Percentiles rank a stretch among this genome's conserved stretches.
phyloP scores from a whole-genome alignment of 2,113 vertebrate genomes.

The Procavia capensis region DNA sequence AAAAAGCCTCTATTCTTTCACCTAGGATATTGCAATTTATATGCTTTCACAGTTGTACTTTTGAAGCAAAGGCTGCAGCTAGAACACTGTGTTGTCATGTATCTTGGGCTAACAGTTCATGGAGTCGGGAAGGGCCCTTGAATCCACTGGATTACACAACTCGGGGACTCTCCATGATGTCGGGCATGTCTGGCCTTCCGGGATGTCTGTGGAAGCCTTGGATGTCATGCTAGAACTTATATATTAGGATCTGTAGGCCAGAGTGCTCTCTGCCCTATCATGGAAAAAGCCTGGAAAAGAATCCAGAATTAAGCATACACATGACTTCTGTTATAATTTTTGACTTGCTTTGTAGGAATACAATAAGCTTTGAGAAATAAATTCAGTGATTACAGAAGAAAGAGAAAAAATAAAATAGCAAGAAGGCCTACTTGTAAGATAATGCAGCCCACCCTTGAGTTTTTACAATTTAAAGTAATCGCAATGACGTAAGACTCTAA shows the following conservation, averaged over 20 bases:
- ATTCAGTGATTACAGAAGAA: background rate
- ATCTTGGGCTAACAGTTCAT: background rate
- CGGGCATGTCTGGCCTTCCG: background rate
- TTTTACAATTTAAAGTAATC: background rate
- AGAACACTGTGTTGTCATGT: background rate
- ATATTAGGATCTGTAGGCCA: background rate
- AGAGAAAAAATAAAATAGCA: background rate
- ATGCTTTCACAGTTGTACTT: background rate
- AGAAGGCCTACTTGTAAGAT: background rate
- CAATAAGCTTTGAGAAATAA: background rate
- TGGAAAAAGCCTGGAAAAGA: background rate
- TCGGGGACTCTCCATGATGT: background rate
- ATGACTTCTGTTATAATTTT: background rate
- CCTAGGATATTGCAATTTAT: background rate
- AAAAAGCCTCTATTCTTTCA: background rate
- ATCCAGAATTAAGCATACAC: background rate
- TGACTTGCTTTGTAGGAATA: background rate
- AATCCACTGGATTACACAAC: background rate
- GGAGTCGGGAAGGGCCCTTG: background rate
- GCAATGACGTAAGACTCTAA: background rate
- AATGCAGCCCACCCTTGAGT: background rate
- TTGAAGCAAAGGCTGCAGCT: background rate
- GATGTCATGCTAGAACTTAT: background rate
- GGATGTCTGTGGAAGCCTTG: background rate
- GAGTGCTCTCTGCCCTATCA: background rate